Base-by-base conservation (phyloP, 2,888 invertebrate genomes). In the Limenitis camilla region DNA sequence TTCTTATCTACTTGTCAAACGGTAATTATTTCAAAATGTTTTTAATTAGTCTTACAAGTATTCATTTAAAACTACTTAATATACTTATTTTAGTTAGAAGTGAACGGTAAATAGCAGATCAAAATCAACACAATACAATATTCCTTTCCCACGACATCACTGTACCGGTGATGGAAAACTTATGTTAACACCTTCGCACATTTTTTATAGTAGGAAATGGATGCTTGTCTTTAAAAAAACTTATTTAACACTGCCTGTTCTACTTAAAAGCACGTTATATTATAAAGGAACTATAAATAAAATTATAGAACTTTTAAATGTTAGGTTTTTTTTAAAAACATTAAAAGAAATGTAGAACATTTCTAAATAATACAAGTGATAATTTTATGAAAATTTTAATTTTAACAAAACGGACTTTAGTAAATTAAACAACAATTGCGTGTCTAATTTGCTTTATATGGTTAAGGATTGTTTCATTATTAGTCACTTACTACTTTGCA, bases 161-260 rank as follows among this genome's bases (percentile, higher is more conserved):
- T 57, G 53, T 56, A 55, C 57, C 60, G 65, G 65, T 81, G 82
- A 84, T 84, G 83, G 81, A 77, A 78, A 78, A 79, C 70, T 73
- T 74, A 68, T 78, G 79, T 83, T 67, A 58, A 53, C 45, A 44
- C 43, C 47, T 58, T 44, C 43, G 47, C 53, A 60, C 44, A 56
- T 53, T 46, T 49, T 55, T 45, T 49, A 58, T 46, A 33, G 27
- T 28, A 44, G 27, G 33, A 44, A 33, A 6, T 28, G 28, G 32
- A 28, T 44, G n/a, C 36, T 38, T 45, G 35, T 33, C 7, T 33
- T 33, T 33, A 33, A 33, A 33, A 19, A 19, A 19, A 19, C 19
- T 19, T 19, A 19, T 3, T 19, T 19, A n/a, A n/a, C n/a, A n/a
- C n/a, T n/a, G n/a, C n/a, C n/a, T n/a, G n/a, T n/a, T n/a, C n/a